Conservation (phyloP, 2,888 invertebrate species). For the Alsophila aescularia region DNA sequence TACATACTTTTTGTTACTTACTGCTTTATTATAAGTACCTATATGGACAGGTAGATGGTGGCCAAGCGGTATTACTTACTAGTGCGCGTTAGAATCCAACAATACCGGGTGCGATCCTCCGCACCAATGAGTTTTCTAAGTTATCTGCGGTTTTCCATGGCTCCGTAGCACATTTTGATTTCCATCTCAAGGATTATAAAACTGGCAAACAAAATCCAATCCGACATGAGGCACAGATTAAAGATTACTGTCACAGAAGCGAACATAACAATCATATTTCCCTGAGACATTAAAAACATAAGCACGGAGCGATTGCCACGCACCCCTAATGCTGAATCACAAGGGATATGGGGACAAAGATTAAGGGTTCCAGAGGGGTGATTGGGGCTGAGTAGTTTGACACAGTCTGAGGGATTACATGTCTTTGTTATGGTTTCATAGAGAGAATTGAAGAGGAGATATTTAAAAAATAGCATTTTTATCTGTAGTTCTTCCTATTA, state of each 20-base stretch:
- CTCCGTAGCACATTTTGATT: neutral
- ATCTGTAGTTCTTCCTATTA: no score
- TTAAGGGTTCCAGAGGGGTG: constrained; percentile 43
- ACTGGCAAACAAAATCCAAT: constrained; percentile 18
- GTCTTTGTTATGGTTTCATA: constrained; percentile 30
- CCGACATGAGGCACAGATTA: constrained; percentile 19
- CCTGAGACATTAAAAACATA: constrained; percentile 64
- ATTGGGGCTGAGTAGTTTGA: constrained; percentile 1
- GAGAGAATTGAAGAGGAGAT: neutral
- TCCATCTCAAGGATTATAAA: constrained; percentile 9
- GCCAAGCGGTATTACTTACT: no score
- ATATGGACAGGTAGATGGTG: no score
- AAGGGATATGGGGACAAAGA: constrained; percentile 58
- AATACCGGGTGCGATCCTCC: no score
- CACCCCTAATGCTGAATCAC: constrained; percentile 53
- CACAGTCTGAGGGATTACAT: neutral
- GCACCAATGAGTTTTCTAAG: no score
- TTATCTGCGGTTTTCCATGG: no score
- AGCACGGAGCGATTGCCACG: constrained; percentile 54
- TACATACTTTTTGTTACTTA: no score
- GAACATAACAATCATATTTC: constrained; percentile 40
- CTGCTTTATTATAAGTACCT: no score
- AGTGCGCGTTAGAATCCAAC: no score
- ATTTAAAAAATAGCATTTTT: no score
- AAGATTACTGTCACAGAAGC: constrained; percentile 13